Evolutionary conservation across 2,888 invertebrate genomes (phyloP).

Genomic region (Leptinotarsa tumamoca): DNA sequence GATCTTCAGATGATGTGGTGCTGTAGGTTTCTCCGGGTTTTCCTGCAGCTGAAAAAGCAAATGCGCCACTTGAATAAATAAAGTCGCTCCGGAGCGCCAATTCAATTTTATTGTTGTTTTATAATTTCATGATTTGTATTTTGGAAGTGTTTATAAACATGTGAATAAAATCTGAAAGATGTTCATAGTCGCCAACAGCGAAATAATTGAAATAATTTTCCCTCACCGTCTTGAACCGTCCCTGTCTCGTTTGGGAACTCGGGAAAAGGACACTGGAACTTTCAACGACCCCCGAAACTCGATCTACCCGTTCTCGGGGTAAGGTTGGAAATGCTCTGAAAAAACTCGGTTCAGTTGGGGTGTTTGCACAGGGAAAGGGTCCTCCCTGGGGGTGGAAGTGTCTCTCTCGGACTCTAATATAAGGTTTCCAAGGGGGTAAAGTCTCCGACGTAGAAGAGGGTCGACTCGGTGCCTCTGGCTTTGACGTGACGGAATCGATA

Average conservation of each 20-base stretch:
- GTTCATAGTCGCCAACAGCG: no score
- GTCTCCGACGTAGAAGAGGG: constrained; percentile 52
- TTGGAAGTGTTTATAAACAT: no score
- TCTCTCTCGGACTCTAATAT: constrained; percentile 48
- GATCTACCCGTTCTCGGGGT: constrained; percentile 36
- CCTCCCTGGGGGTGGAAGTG: constrained; percentile 33
- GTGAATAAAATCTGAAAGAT: no score
- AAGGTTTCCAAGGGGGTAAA: constrained; percentile 55
- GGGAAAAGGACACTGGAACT: constrained; percentile 40
- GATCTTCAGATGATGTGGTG: no score
- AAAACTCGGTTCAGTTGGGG: constrained; percentile 24
- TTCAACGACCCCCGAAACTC: constrained; percentile 38
- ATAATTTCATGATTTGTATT: no score
- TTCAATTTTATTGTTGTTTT: no score
- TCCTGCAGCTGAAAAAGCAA: no score
- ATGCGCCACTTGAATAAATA: no score
- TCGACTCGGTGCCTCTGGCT: constrained; percentile 40
- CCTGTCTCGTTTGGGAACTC: constrained; percentile 27
- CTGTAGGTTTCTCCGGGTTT: no score
- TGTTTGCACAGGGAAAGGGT: constrained; percentile 23
- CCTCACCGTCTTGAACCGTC: not conserved
- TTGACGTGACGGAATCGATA: constrained; percentile 40
- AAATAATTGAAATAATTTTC: no score
- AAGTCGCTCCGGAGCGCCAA: no score
- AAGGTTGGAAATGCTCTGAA: constrained; percentile 34